phyloP scores from a whole-genome alignment of 2,113 vertebrate genomes.

The Passer domesticus region DNA sequence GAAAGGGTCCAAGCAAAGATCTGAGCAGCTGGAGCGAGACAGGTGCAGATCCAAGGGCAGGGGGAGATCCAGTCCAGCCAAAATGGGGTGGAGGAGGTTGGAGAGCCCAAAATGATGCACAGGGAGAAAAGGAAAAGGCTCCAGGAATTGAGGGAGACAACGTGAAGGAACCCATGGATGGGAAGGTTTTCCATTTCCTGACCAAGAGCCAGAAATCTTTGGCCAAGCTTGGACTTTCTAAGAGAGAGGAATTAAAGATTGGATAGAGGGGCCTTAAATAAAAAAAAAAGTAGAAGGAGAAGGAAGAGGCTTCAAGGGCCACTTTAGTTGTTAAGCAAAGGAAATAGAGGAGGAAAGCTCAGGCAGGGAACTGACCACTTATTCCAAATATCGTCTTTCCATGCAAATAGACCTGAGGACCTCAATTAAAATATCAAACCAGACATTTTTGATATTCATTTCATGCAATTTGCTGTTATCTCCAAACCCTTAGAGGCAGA shows the following conservation, averaged over 20 bases:
- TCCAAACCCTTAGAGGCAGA: not conserved
- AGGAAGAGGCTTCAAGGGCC: not conserved
- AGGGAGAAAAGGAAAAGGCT: not conserved
- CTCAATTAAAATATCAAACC: not conserved
- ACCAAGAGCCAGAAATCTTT: not conserved
- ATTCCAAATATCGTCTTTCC: not conserved
- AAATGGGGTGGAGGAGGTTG: not conserved
- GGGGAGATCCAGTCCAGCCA: not conserved
- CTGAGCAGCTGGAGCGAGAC: not conserved
- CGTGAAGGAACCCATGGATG: not conserved
- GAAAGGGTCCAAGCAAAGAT: not conserved
- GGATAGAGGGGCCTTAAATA: not conserved
- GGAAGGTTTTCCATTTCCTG: not conserved
- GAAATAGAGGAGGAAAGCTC: not conserved
- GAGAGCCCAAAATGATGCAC: not conserved
- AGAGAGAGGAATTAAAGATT: not conserved
- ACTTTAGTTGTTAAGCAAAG: not conserved
- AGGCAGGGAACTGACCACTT: not conserved
- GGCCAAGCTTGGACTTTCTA: not conserved
- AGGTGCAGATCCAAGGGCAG: not conserved
- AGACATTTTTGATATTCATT: not conserved
- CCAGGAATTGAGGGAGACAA: not conserved
- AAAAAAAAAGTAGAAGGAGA: not conserved
- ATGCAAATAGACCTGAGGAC: not conserved
- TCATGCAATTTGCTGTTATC: not conserved